Base-by-base conservation (phyloP, 2,113 vertebrate species). In the Smithornis capensis region DNA sequence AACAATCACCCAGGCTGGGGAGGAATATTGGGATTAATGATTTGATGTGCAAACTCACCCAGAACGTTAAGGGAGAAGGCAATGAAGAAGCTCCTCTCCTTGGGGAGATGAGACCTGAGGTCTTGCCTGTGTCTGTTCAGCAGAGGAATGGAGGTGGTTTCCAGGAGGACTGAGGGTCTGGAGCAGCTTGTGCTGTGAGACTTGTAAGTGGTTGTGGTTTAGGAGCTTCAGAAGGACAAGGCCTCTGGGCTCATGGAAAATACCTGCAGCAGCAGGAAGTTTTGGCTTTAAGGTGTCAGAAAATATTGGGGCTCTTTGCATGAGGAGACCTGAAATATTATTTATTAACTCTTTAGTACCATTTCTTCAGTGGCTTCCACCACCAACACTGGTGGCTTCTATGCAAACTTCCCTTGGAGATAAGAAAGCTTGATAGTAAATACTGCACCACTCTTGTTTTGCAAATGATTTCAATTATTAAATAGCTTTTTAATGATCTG, bases 11-110 rank as follows among this genome's bases (percentile, higher is more conserved):
- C 18, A 33, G 52, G 44, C 68, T 90, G 45, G 65, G 83, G 92
- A 80, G 64, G 87, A 91, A 78, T n/a, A 92, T 79, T 82, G n/a
- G 89, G 83, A 93, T 89, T 59, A 89, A 93, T 95, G 90, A 65
- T 50, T 91, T 94, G 44, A 67, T 9, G 62, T 69, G 83, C 87
- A 57, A 71, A 68, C 62, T 28, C 29, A 6, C 64, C 53, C 25
- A 31, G 79, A 56, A 70, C 17, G 2, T 44, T 19, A 14, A 64
- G 76, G 76, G 60, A 62, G 65, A 67, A 84, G 80, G 69, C 73
- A 70, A 89, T 17, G 37, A 84, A 76, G 57, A 0, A 38, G 82
- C 29, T 52, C 7, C 74, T 64, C 23, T 81, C 23, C 85, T 87
- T 74, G 77, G 83, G 77, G 45, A 57, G 79, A 33, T 49, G 87